These are phyloP conservation scores for Aldrovandia affinis DNA, from an alignment of 2,797 vertebrate species.

Conservation along the genomic window DNA sequence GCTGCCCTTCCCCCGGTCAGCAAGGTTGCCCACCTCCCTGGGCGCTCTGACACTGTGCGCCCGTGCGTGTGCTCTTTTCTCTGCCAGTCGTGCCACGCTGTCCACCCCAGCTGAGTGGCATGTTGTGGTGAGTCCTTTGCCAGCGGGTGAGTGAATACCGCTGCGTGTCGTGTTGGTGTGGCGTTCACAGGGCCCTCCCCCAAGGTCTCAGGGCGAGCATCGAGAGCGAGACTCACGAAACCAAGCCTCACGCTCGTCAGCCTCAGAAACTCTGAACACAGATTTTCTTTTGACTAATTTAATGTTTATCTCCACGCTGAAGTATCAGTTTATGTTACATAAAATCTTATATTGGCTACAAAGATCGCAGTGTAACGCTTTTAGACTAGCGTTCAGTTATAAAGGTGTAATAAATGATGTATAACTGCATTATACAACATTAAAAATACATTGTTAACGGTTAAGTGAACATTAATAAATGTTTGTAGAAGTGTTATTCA, in stretches of 20 bases:
- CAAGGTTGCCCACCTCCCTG: constrained; percentile 76
- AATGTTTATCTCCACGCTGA: background rate
- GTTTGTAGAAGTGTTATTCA: background rate
- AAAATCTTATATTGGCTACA: background rate
- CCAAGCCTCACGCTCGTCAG: background rate
- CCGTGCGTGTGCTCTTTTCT: constrained; percentile 80
- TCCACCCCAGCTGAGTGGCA: constrained; percentile 59
- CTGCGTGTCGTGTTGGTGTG: background rate
- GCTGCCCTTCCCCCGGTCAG: constrained; percentile 73
- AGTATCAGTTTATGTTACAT: background rate
- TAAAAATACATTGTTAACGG: background rate
- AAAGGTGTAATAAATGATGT: background rate
- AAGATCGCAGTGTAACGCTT: background rate
- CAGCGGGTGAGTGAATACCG: background rate
- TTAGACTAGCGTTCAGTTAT: background rate
- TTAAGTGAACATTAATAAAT: background rate
- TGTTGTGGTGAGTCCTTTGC: background rate
- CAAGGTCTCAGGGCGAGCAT: background rate
- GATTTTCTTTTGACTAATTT: background rate
- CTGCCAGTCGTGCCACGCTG: constrained; percentile 76
- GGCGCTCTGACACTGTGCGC: constrained; percentile 74
- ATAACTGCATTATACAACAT: background rate
- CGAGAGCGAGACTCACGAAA: background rate
- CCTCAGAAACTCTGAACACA: background rate
- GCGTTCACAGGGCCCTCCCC: background rate